Conservation (phyloP, 2,797 vertebrate species). For the Aplochiton taeniatus region DNA sequence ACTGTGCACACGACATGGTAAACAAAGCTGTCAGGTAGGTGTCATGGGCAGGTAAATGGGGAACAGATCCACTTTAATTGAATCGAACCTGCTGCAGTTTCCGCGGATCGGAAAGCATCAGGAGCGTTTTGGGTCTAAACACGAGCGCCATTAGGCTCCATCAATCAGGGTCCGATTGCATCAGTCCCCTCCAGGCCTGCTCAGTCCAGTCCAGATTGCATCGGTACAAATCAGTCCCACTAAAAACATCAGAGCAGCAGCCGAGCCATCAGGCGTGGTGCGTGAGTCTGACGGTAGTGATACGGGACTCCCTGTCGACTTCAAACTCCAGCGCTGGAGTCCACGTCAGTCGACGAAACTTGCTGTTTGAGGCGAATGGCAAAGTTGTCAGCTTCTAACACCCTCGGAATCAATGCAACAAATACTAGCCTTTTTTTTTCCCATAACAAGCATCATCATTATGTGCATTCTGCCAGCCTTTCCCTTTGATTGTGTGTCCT, state of each 20-base stretch:
- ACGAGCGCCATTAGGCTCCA: slow-evolving; percentile 51
- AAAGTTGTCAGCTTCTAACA: slow-evolving; percentile 34
- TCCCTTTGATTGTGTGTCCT: slow-evolving; percentile 12
- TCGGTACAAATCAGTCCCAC: slow-evolving; percentile 54
- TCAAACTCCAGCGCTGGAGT: neutral
- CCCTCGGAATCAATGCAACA: too few species aligned
- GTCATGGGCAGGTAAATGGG: slow-evolving; percentile 27
- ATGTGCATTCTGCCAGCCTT: too few species aligned
- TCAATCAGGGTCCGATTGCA: slow-evolving; percentile 53
- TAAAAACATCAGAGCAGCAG: slow-evolving; percentile 49
- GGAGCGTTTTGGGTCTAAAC: slow-evolving; percentile 28
- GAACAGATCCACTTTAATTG: slow-evolving; percentile 47
- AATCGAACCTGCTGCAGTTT: slow-evolving; percentile 5
- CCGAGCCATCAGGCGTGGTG: slow-evolving; percentile 36
- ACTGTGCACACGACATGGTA: neutral
- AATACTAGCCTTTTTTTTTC: neutral
- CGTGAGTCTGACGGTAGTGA: slow-evolving; percentile 27
- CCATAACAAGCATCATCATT: neutral
- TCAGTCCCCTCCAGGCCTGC: slow-evolving; percentile 33
- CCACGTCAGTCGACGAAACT: too few species aligned
- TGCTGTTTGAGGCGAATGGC: slow-evolving; percentile 34
- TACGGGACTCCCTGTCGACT: slow-evolving; percentile 9
- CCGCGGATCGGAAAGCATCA: slow-evolving; percentile 32
- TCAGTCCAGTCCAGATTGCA: slow-evolving; percentile 52
- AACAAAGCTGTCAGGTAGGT: slow-evolving; percentile 26